Base-by-base conservation (phyloP, 2,797 vertebrate genomes). In the Melopsittacus undulatus region DNA sequence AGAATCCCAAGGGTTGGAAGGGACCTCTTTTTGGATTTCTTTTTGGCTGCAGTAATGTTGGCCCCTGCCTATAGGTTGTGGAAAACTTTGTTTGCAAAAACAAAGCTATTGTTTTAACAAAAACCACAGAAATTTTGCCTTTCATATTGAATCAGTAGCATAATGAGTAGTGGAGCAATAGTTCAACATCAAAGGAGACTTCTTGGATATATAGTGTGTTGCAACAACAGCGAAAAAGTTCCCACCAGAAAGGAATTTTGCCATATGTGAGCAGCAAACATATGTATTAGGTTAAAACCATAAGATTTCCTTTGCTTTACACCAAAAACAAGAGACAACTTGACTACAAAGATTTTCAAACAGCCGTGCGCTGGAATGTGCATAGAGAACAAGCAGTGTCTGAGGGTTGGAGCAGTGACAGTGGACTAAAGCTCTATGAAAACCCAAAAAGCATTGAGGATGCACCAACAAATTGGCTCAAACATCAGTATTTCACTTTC, bases 141-240 rank as follows among this genome's bases (percentile, higher is more conserved):
- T 95, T 97, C 76, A 57, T 92, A 88, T 98, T 98, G 97, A 98
- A 97, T 98, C 97, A 95, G 97, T 97, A 98, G 96, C 96, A 97
- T 98, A 98, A 97, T 97, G 96, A 97, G 93, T 59, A 74, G 86
- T 62, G 86, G 40, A 95, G 85, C 94, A 93, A 82, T 59, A 91
- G 90, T 94, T 94, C 89, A 95, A 98, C 97, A 98, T 98, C 98
- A 98, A 98, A 98, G 98, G 96, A 96, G 87, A 27, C 56, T 97
- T 98, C 96, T 98, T 97, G 94, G 96, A 98, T 95, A 97, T 97
- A 97, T 97, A 97, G 97, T 97, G 97, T 98, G 98, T 98, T 98
- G 98, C 98, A 98, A 96, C 97, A 98, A 97, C 97, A 98, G 98
- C 85, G 80, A 97, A 96, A 97, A 97, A 93, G 72, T 97, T 97